Conservation (phyloP, 1,140 invertebrate species). For the Manduca sexta region DNA sequence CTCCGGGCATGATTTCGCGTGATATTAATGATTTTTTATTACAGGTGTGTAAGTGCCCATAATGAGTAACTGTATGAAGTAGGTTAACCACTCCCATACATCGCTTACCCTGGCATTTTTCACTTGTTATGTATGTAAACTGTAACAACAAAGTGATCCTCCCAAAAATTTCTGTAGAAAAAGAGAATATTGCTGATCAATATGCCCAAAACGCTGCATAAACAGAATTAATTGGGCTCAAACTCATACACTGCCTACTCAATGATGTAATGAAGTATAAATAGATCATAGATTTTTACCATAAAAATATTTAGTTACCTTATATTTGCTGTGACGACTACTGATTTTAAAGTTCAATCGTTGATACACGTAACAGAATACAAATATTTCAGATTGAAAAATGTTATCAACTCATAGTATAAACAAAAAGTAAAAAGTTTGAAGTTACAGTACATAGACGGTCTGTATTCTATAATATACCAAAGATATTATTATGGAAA, state of each 20-base stretch:
- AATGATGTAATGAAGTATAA: constrained; percentile 40
- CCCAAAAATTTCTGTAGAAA: constrained; percentile 40
- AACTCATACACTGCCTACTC: not conserved
- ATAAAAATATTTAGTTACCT: too few relatives aligned
- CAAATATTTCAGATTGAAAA: not conserved
- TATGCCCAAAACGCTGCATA: not conserved
- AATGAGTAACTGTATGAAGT: constrained; percentile 4
- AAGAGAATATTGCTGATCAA: constrained; percentile 21
- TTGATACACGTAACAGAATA: not conserved
- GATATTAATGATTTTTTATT: too few relatives aligned
- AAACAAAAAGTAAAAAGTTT: not conserved
- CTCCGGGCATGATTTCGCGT: too few relatives aligned
- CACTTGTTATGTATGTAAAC: constrained; percentile 22
- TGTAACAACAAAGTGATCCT: constrained; percentile 18
- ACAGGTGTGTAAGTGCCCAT: too few relatives aligned
- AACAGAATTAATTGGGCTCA: not conserved
- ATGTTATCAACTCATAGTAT: not conserved
- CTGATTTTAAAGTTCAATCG: not conserved
- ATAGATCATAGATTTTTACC: constrained; percentile 23
- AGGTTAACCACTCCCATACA: constrained; percentile 50
- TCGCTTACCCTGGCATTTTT: constrained; percentile 68
- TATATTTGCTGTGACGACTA: too few relatives aligned
- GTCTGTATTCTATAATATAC: too few relatives aligned
- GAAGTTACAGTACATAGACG: not conserved
- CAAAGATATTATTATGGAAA: too few relatives aligned